phyloP scores from a whole-genome alignment of 2,797 vertebrate genomes.

The Lepus oiostolus region DNA sequence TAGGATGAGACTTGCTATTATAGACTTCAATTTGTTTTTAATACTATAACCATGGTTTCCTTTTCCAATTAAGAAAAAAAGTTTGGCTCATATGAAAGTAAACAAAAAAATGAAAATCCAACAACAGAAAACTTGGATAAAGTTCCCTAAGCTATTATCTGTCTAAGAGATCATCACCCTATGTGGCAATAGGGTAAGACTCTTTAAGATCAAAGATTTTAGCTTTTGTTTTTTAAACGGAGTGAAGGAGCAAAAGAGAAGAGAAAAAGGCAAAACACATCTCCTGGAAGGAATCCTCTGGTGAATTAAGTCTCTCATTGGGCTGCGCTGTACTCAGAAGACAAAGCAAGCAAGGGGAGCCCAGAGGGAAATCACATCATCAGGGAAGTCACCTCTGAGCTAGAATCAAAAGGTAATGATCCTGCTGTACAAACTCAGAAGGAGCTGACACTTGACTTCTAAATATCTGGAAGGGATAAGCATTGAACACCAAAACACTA shows the following conservation, averaged over 20 bases:
- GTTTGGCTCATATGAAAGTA: conserved; percentile 2
- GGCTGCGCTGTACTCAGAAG: not conserved
- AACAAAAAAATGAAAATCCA: conserved; percentile 25
- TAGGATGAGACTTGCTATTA: not conserved
- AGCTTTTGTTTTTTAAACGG: not conserved
- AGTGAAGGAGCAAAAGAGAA: not conserved
- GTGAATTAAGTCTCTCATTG: not conserved
- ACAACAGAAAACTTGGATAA: not conserved
- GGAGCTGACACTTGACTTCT: conserved; percentile 23
- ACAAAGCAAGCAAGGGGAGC: conserved; percentile 30
- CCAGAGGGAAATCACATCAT: not conserved
- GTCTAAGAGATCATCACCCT: not conserved
- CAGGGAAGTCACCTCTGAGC: conserved; percentile 63
- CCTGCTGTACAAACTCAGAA: not conserved
- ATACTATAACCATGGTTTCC: not conserved
- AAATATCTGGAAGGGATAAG: conserved; percentile 39
- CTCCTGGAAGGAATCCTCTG: not conserved
- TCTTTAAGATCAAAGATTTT: not conserved
- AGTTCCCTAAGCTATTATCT: not conserved
- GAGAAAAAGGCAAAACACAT: not conserved
- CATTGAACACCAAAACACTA: conserved; percentile 18
- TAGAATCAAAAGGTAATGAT: conserved; percentile 41
- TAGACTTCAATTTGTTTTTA: not conserved
- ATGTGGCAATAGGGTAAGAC: not conserved
- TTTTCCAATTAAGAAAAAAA: not conserved